Conservation (phyloP, 92 coral and sea anemone genomes). For the Porites rus region DNA sequence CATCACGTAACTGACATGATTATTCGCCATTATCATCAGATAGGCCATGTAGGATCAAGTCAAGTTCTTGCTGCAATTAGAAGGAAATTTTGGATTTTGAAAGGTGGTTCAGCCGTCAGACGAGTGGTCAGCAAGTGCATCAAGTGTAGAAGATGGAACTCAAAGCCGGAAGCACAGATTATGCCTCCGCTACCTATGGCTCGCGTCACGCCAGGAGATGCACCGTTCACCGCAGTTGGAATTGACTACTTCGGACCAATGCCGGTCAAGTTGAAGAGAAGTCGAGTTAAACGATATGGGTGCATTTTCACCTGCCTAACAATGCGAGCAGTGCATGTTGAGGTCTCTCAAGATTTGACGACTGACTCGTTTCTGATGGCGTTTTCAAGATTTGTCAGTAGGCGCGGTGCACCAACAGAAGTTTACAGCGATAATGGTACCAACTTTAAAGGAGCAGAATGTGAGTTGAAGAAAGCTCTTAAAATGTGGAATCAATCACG, state of each 20-base stretch:
- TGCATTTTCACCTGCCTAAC: slow-evolving; percentile 3
- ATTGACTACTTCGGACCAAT: slow-evolving; percentile 6
- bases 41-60: slow-evolving; percentile 20
- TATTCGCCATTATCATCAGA: background rate
- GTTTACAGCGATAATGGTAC: slow-evolving; percentile 53
- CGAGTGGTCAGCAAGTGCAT: background rate
- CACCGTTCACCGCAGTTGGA: slow-evolving; percentile 19
- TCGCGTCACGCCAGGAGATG: background rate
- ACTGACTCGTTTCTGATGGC: slow-evolving; percentile 13
- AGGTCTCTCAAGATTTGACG: background rate
- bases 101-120: slow-evolving; percentile 10
- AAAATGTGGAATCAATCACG: slow-evolving; percentile 36
- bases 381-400: slow-evolving; percentile 26
- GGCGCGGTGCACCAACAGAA: slow-evolving; percentile 42
- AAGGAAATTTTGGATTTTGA: slow-evolving; percentile 6
- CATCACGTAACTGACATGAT: slow-evolving; percentile 14
- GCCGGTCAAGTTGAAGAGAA: slow-evolving; percentile 4
- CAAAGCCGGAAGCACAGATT: too few species aligned
- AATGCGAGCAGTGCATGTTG: slow-evolving; percentile 16
- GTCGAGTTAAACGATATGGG: slow-evolving; percentile 25
- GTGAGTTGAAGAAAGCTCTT: slow-evolving; percentile 30
- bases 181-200: too few species aligned
- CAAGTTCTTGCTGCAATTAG: slow-evolving; percentile 23
- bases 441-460: slow-evolving; percentile 43
- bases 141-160: slow-evolving; percentile 8